Conservation (phyloP, 53 echinoderm and acorn worm species). For the Holothuria leucospilota region DNA sequence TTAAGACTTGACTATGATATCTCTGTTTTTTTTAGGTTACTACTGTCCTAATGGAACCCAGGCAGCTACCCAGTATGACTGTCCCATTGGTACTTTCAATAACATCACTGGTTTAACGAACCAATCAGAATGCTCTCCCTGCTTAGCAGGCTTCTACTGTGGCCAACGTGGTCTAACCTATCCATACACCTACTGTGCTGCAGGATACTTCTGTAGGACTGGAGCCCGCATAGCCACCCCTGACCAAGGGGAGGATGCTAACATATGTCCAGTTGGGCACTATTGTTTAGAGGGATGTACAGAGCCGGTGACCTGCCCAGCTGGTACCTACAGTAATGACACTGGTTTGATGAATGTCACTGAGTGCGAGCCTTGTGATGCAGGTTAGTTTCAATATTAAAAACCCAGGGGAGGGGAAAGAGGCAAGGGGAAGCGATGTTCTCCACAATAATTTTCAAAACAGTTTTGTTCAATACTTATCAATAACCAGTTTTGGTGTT, state of each 20-base stretch:
- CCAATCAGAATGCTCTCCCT: slow-evolving; percentile 83
- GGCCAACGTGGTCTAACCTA: slow-evolving; percentile 92
- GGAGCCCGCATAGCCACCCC: slow-evolving; percentile 83
- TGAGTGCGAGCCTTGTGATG: slow-evolving; percentile 86
- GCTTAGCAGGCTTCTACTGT: slow-evolving; percentile 95
- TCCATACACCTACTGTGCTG: slow-evolving; percentile 83
- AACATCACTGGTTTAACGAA: slow-evolving; percentile 84
- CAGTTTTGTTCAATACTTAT: too few species aligned
- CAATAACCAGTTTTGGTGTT: too few species aligned
- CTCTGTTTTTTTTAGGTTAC: slow-evolving; percentile 64
- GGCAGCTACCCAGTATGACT: slow-evolving; percentile 79
- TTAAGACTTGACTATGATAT: neutral
- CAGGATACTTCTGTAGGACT: slow-evolving; percentile 89
- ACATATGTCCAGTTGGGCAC: slow-evolving; percentile 82
- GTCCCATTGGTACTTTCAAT: slow-evolving; percentile 95
- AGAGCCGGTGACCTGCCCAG: slow-evolving; percentile 83
- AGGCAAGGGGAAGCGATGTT: neutral
- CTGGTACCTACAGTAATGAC: slow-evolving; percentile 90
- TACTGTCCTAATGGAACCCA: slow-evolving; percentile 89
- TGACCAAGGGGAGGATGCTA: slow-evolving; percentile 79
- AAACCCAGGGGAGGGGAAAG: neutral
- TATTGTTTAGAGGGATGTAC: slow-evolving; percentile 86
- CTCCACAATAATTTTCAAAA: too few species aligned
- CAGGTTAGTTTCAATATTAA: slow-evolving; percentile 62
- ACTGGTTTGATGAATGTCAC: slow-evolving; percentile 91